Conservation (phyloP, 2,113 vertebrate genomes). For the Bos javanicus region DNA sequence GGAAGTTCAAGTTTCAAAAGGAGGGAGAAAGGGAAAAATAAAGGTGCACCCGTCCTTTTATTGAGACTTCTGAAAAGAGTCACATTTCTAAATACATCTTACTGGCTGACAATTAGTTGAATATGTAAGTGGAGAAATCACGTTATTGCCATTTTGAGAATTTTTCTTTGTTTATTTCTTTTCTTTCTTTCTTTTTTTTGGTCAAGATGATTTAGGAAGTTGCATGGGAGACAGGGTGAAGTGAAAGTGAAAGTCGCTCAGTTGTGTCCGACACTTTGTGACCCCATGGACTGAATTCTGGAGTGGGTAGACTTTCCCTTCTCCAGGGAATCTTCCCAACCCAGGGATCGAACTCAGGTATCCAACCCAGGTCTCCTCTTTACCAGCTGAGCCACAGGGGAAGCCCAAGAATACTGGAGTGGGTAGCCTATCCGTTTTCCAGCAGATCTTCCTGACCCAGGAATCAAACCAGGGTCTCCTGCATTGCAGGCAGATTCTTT, state of each 20-base stretch:
- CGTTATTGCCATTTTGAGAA: neutral
- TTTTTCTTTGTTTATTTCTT: neutral
- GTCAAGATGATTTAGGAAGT: neutral
- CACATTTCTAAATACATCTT: neutral
- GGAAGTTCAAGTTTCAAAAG: neutral
- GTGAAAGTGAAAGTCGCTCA: neutral
- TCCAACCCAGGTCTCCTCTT: neutral
- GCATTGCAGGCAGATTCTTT: neutral
- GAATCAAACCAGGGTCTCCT: neutral
- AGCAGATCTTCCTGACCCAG: neutral
- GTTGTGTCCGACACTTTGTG: neutral
- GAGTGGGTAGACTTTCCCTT: neutral
- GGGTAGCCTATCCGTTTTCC: neutral
- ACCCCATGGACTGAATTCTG: neutral
- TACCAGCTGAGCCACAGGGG: neutral
- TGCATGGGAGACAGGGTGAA: neutral
- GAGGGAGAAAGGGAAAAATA: neutral
- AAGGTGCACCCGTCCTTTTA: neutral
- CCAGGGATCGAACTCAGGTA: neutral
- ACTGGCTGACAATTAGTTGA: neutral
- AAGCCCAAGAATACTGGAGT: neutral
- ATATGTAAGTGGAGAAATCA: neutral
- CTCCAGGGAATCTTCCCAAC: neutral
- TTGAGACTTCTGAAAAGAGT: neutral
- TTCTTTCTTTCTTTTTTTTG: neutral